Percentiles rank a stretch among this genome's conserved stretches.
phyloP scores from a whole-genome alignment of 2,888 invertebrate species.

The Orthosia gothica region DNA sequence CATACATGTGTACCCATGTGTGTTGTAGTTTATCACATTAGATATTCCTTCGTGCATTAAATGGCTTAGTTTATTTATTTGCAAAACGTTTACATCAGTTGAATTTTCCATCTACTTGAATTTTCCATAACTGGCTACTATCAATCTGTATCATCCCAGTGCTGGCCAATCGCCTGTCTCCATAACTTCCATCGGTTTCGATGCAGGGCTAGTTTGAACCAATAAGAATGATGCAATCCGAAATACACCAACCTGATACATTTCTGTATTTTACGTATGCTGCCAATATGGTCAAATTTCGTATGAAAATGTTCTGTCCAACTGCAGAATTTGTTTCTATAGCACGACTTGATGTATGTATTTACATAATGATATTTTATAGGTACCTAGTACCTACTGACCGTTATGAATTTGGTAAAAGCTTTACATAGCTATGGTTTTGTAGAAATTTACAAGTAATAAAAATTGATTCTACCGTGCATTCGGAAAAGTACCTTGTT shows the following conservation, averaged over 20 bases:
- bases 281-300: slow-evolving; percentile 94
- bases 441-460: slow-evolving; percentile 93
- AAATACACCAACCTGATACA: slow-evolving; percentile 74
- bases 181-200: not conserved
- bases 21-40: not conserved
- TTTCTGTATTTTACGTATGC: slow-evolving; percentile 97
- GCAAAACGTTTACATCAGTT: not conserved
- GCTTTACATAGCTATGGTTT: slow-evolving; percentile 10
- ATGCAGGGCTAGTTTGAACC: not conserved
- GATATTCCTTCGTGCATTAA: too few species aligned
- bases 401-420: slow-evolving; percentile 4
- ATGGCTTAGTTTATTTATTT: not conserved
- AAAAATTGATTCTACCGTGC: too few species aligned
- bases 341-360: slow-evolving; percentile 85
- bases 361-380: not conserved
- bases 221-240: slow-evolving; percentile 71
- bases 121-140: not conserved
- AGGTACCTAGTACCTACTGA: not conserved
- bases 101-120: too few species aligned
- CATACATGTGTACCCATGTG: not conserved
- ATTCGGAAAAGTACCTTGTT: too few species aligned
- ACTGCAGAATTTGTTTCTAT: slow-evolving; percentile 91
- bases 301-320: slow-evolving; percentile 95
- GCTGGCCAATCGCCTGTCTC: not conserved
- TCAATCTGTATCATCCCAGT: not conserved